Percentiles rank a stretch among this genome's conserved stretches.
Conservation (phyloP, 2,888 invertebrate species). For the Mellilla xanthometata region DNA sequence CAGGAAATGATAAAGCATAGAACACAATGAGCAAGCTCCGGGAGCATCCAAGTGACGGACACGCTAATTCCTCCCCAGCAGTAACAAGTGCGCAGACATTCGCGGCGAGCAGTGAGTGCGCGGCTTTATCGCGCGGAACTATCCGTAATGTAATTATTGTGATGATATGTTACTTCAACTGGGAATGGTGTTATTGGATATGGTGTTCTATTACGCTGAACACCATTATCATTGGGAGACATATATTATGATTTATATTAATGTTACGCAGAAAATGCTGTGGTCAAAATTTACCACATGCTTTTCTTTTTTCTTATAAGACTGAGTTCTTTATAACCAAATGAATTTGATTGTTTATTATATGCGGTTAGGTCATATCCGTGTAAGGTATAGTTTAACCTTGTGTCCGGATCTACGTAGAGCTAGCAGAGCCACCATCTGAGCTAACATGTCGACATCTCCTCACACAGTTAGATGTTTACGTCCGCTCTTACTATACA, state of each 20-base stretch:
- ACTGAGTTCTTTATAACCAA: too few relatives aligned
- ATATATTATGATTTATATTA: too few relatives aligned
- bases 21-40: background rate
- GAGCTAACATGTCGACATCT: slow-evolving; percentile 22
- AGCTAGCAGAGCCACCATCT: slow-evolving; percentile 15
- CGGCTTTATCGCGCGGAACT: slow-evolving; percentile 27
- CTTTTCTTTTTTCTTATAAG: too few relatives aligned
- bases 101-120: slow-evolving; percentile 14
- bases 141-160: slow-evolving; percentile 30
- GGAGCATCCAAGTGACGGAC: slow-evolving; percentile 9
- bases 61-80: slow-evolving; percentile 3
- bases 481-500: background rate
- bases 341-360: too few relatives aligned
- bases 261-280: too few relatives aligned
- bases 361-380: too few relatives aligned
- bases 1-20: slow-evolving; percentile 15
- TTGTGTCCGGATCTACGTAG: slow-evolving; percentile 3
- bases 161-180: slow-evolving; percentile 15
- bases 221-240: too few relatives aligned
- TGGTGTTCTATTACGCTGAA: too few relatives aligned
- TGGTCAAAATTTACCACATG: too few relatives aligned
- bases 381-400: too few relatives aligned
- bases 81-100: background rate
- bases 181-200: too few relatives aligned
- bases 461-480: background rate